Evolutionary conservation across 2,797 vertebrate genomes (phyloP).

Genomic region (Phalloptychus januarius): DNA sequence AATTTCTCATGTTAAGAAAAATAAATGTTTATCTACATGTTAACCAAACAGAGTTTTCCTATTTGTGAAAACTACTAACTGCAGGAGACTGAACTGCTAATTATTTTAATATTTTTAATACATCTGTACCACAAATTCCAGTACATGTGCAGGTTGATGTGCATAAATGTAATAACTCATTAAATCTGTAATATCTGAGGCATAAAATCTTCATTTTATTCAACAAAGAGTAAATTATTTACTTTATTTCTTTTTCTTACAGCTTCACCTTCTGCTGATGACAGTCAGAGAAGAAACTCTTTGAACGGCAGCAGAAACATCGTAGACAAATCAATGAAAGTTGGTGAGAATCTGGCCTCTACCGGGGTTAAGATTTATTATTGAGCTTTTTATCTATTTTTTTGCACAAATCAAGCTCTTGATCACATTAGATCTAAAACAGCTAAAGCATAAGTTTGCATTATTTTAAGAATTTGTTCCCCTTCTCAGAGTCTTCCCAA

Average conservation of each 20-base stretch:
- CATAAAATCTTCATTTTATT: not conserved
- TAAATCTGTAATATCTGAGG: not conserved
- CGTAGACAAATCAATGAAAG: slow-evolving; percentile 33
- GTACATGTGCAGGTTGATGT: not conserved
- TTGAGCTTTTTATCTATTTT: not conserved
- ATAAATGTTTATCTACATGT: not conserved
- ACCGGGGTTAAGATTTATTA: not conserved
- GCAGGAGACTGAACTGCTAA: not conserved
- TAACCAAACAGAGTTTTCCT: not conserved
- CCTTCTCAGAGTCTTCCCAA: slow-evolving; percentile 31
- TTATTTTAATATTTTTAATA: not conserved
- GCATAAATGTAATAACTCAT: not conserved
- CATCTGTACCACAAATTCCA: not conserved
- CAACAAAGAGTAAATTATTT: not conserved
- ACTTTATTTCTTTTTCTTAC: slow-evolving; percentile 11
- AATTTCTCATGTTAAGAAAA: not conserved
- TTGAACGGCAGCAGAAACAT: slow-evolving; percentile 30
- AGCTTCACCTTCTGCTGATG: slow-evolving; percentile 24
- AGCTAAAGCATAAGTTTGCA: not conserved
- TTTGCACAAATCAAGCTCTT: not conserved
- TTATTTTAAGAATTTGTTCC: not conserved
- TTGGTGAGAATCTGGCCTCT: slow-evolving; percentile 35
- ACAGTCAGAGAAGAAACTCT: slow-evolving; percentile 10
- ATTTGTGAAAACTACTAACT: not conserved
- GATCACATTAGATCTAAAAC: not conserved